Evolutionary conservation across 2,113 vertebrate genomes (phyloP), one percentile per base, ranked within the genome.

Genomic region (Neomonachus schauinslandi): DNA sequence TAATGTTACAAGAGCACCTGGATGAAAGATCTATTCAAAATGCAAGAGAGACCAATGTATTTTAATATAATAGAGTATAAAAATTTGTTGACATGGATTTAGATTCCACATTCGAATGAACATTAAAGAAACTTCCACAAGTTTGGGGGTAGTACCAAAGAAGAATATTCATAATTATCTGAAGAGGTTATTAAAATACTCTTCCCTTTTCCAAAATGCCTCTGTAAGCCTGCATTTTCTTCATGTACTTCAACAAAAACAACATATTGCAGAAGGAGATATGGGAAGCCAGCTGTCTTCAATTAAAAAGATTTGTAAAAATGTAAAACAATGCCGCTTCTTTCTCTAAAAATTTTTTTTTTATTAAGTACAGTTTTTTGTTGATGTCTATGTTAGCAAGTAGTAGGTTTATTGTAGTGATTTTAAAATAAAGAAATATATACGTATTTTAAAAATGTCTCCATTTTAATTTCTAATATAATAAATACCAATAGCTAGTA

Each of bases 311-410:
- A 74, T 46, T 53, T 86, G 7, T 55, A 76, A 87, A 95, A 82
- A 86, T 36, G 28, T 87, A 69, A 91, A 91, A 76, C 15, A 76
- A 74, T 67, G 39, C 33, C 16, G 53, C 13, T 82, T 26, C 18
- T 74, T 51, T 57, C 72, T 67, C 65, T 82, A 42, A 36, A 94
- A 42, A 18, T 9, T 94, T 82, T 76, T 87, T 22, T 61, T 82
- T 91, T 94, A 69, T 28, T 80, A 92, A 77, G 87, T 53, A 59
- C 36, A 86, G 2, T 76, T 79, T 88, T 95, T 89, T 42, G 63
- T 55, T 49, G 36, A 86, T 55, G 13, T 51, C 42, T 63, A 79
- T 36, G 28, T 69, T 69, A 76, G 6, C 13, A 57, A 80, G 51
- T 21, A 65, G 16, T 65, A 93, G 57, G 39, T 74, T 51, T 76